phyloP scores from a whole-genome alignment of 2,888 invertebrate genomes.

The Harpalus rufipes region DNA sequence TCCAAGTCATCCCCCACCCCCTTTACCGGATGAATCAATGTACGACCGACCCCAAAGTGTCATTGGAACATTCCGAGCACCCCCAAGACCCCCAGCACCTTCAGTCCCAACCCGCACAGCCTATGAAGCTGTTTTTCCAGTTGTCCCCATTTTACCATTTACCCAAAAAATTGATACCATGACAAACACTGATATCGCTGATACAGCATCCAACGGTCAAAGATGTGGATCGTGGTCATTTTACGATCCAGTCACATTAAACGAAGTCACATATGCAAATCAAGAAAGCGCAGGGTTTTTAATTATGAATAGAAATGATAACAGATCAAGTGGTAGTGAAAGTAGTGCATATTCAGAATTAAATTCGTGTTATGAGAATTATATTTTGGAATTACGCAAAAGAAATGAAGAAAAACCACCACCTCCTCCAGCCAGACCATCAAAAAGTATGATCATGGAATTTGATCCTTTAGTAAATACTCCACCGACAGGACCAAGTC shows the following conservation, averaged over 20 bases:
- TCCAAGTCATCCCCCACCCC: conserved; percentile 81
- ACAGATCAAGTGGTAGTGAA: conserved; percentile 70
- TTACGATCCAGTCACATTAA: conserved; percentile 75
- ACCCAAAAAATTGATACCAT: conserved; percentile 68
- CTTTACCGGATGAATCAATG: conserved; percentile 79
- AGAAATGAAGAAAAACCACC: conserved; percentile 74
- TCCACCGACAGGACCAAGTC: conserved; percentile 73
- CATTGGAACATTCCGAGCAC: conserved; percentile 70
- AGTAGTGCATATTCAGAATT: conserved; percentile 71
- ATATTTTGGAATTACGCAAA: conserved; percentile 71
- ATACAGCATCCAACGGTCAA: conserved; percentile 73
- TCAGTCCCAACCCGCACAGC: conserved; percentile 66
- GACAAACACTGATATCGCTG: conserved; percentile 70
- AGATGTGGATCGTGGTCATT: conserved; percentile 80
- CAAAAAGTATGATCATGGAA: conserved; percentile 84
- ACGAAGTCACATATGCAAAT: conserved; percentile 65
- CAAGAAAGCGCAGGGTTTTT: conserved; percentile 39
- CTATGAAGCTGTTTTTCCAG: conserved; percentile 77
- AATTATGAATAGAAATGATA: conserved; percentile 67
- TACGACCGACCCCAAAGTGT: conserved; percentile 78
- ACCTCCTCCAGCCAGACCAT: conserved; percentile 71
- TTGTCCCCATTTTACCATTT: conserved; percentile 70
- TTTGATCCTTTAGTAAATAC: conserved; percentile 82
- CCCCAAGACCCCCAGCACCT: conserved; percentile 69
- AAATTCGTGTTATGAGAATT: conserved; percentile 79